phyloP scores from a whole-genome alignment of 1,140 invertebrate species.

The Anastatus disparis region DNA sequence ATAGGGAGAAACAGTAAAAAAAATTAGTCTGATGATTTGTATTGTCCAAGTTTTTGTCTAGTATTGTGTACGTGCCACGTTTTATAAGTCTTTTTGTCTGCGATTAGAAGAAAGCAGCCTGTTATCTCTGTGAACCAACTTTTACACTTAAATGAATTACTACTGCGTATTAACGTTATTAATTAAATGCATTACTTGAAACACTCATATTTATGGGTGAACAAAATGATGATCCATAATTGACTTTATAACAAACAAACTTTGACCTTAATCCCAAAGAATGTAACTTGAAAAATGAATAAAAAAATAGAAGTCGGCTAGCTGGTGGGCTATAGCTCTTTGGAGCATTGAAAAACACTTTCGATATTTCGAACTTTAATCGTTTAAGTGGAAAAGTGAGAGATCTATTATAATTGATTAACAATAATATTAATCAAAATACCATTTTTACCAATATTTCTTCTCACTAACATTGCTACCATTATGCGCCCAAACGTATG shows the following conservation, averaged over 20 bases:
- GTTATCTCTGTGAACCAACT: constrained; percentile 62
- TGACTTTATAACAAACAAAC: constrained; percentile 40
- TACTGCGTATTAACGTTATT: constrained; percentile 42
- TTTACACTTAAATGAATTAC: constrained; percentile 62
- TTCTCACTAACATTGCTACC: constrained; percentile 52
- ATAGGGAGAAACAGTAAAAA: constrained; percentile 41
- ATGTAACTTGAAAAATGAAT: constrained; percentile 28
- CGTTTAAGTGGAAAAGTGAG: constrained; percentile 30
- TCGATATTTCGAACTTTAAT: constrained; percentile 6
- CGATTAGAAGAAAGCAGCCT: constrained; percentile 55
- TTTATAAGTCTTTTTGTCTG: constrained; percentile 64
- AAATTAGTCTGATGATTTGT: constrained; percentile 63
- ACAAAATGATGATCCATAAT: constrained; percentile 39
- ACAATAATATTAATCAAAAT: constrained; percentile 42
- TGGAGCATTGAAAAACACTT: constrained; percentile 15
- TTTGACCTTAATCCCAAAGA: constrained; percentile 38
- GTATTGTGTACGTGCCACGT: constrained; percentile 65
- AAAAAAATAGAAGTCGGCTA: constrained; percentile 33
- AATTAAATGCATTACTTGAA: constrained; percentile 38
- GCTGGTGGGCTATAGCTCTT: constrained; percentile 13
- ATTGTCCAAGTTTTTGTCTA: constrained; percentile 63
- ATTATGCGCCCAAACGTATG: constrained; percentile 29
- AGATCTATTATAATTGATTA: constrained; percentile 27
- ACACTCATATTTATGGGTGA: constrained; percentile 27
- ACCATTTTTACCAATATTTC: constrained; percentile 47